Evolutionary conservation across 2,113 vertebrate species (phyloP).

Genomic region (Odobenus rosmarus): DNA sequence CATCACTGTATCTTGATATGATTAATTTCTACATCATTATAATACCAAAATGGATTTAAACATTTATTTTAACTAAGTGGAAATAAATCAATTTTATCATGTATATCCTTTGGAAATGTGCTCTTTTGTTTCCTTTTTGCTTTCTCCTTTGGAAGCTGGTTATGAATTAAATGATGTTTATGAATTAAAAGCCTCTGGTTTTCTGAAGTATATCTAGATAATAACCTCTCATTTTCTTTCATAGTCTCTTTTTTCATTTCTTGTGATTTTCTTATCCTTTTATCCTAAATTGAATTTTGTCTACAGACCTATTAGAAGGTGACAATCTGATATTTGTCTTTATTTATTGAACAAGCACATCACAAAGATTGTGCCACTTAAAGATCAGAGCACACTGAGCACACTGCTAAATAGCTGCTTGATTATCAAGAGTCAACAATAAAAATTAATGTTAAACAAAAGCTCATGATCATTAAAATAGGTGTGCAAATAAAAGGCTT

Average conservation of each 20-base stretch:
- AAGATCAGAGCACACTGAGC: not conserved
- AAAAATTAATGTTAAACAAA: constrained; percentile 60
- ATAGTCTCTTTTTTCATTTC: constrained; percentile 40
- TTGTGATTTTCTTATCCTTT: not conserved
- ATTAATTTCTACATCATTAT: not conserved
- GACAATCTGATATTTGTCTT: constrained; percentile 46
- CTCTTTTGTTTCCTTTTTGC: not conserved
- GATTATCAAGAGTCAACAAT: constrained; percentile 25
- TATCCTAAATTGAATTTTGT: constrained; percentile 20
- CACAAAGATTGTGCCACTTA: not conserved
- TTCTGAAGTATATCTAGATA: constrained; percentile 38
- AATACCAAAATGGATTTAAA: not conserved
- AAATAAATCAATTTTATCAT: constrained; percentile 26
- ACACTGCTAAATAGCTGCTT: not conserved
- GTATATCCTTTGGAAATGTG: not conserved
- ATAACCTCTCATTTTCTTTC: not conserved
- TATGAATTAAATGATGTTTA: constrained; percentile 59
- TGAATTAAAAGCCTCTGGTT: constrained; percentile 62
- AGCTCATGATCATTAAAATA: constrained; percentile 64
- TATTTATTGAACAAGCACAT: constrained; percentile 59
- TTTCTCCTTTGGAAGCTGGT: constrained; percentile 9
- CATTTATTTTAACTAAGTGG: constrained; percentile 19
- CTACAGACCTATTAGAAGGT: constrained; percentile 36
- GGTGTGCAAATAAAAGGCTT: constrained; percentile 7
- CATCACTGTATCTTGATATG: not conserved